Base-by-base conservation (phyloP, 2,888 invertebrate genomes). In the Microchrysa polita region DNA sequence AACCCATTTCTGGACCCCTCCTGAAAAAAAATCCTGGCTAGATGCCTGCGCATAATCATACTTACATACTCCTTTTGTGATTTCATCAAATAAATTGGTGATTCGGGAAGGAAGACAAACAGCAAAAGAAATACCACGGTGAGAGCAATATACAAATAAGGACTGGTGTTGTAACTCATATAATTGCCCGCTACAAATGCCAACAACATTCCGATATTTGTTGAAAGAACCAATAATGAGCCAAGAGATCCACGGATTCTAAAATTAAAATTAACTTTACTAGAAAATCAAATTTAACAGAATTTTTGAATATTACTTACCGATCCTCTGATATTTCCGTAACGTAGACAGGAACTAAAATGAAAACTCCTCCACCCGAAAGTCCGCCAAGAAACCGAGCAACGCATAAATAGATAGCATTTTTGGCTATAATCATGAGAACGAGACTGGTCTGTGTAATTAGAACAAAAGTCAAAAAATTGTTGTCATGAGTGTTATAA, bases 161-260 rank as follows among this genome's bases (percentile, higher is more conserved):
- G 79, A 5, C 81, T 80, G 0, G 77, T 76, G 0, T 60, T 76
- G 73, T 82, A 84, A 10, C 80, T 67, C 16, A 79, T 80, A 72
- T 74, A 84, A 65, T 80, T 80, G 16, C 83, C 83, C 60, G 83
- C 34, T 0, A 81, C 69, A 74, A 83, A 84, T 2, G 80, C 79
- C 18, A 80, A 5, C 0, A 84, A 74, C 0, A 84, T 77, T 1
- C 85, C 85, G 4, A 79, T 14, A 75, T 85, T 85, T 67, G 81
- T 80, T 0, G 80, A 77, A 0, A 84, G 73, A 1, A 85, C 80
- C 42, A 85, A 44, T 2, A 82, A 78, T 1, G 84, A 83, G 4
- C 84, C 84, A 75, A 85, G 73, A 44, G 78, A 76, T 10, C 84
- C 84, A 1, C 84, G 82, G 16, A 84, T 79, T 7, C 84, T 84